Base-by-base conservation (phyloP, 1,140 invertebrate species). In the Cydia amplana region DNA sequence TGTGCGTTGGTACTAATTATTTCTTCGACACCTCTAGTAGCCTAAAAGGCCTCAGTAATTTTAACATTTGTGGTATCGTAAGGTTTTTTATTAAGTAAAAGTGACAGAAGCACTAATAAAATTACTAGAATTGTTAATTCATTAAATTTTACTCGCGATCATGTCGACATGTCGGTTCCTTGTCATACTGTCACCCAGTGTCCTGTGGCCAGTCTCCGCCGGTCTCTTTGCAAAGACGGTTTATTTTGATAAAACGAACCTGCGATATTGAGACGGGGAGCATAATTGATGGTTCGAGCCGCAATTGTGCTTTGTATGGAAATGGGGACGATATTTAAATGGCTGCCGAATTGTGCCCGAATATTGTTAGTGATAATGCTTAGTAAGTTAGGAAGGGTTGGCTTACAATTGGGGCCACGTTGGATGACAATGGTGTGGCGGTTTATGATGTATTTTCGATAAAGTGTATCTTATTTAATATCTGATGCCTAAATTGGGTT, bases 211-310 rank as follows among this genome's bases (percentile, higher is more conserved):
- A 55, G 51, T 67, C 64, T 67, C 64, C 28, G 64, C 32, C 28
- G 64, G 32, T 70, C 65, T 70, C 65, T 70, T 70, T 70, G 65
- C 65, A 36, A 70, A 70, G 65, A 70, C 65, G 43, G 65, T 70
- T 70, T 70, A 70, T 70, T 70, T 70, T 70, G 65, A 40, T 70
- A 70, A 70, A 70, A 70, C 65, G 65, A 70, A 70, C 65, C 65
- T 43, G 28, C 65, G 65, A 70, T 70, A 70, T 70, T 70, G 65
- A 70, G 65, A 70, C 32, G 28, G 65, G 64, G 64, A 36, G n/a
- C 32, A 43, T 70, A 70, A 70, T 70, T 70, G 65, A 70, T 70
- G 65, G 32, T 70, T 43, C n/a, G 65, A 36, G 32, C 32, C 65
- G 32, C 65, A 70, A 70, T 70, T 70, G 65, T 70, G 32, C 65